A percentile compares a stretch with the other conserved stretches of the same genome.
Evolutionary conservation across 2,888 invertebrate genomes (phyloP).

Genomic region (Metallyticus violacea): DNA sequence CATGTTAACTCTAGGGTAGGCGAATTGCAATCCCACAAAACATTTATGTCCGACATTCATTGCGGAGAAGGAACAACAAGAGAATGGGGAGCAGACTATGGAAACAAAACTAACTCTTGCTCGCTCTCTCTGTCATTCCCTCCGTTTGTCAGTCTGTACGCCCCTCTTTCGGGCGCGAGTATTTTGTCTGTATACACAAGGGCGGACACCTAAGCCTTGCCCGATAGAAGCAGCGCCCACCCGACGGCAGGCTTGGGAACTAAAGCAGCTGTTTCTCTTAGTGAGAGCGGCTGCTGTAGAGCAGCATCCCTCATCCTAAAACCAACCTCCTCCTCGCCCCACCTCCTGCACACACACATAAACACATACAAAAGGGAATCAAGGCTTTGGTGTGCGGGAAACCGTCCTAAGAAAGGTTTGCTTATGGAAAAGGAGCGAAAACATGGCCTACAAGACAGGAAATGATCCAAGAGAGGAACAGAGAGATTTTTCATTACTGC

Average conservation of each 20-base stretch:
- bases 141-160: neutral
- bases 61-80: neutral
- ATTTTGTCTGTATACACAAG: neutral
- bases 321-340: neutral
- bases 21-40: neutral
- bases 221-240: neutral
- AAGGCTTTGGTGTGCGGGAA: neutral
- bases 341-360: too few species aligned
- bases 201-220: neutral
- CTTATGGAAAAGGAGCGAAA: neutral
- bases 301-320: neutral
- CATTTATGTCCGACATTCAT: neutral
- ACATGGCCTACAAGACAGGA: neutral
- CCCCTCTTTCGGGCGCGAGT: neutral
- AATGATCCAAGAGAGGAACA: neutral
- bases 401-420: neutral
- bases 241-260: conserved; percentile 6
- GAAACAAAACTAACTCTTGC: neutral
- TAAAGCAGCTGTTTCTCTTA: neutral
- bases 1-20: neutral
- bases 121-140: neutral
- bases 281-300: neutral
- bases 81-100: neutral
- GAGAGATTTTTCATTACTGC: neutral
- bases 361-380: neutral